phyloP scores from a whole-genome alignment of 2,113 vertebrate species.

The Circaetus cinerascens region DNA sequence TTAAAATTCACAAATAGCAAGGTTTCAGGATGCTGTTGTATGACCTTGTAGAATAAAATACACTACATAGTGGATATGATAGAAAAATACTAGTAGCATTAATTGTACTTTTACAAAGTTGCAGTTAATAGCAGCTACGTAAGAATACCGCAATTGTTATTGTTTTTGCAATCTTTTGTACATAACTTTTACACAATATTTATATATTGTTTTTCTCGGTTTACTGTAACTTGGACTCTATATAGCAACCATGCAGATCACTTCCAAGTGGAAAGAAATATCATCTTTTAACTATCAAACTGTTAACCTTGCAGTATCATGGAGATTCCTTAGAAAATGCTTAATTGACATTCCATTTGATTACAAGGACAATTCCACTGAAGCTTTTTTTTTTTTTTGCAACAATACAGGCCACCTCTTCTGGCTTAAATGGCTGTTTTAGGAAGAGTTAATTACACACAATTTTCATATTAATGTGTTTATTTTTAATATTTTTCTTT shows the following conservation, averaged over 20 bases:
- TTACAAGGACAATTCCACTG: neutral
- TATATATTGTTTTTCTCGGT: neutral
- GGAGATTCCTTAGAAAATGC: neutral
- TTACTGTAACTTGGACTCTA: neutral
- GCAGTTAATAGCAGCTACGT: neutral
- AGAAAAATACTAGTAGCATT: neutral
- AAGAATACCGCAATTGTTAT: neutral
- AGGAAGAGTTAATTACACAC: neutral
- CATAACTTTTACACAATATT: neutral
- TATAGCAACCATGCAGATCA: neutral
- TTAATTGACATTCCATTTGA: neutral
- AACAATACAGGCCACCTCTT: neutral
- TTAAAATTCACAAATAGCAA: neutral
- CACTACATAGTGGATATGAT: neutral
- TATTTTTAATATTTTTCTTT: neutral
- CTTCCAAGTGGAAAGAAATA: neutral
- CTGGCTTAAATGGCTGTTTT: neutral
- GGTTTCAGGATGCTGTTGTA: neutral
- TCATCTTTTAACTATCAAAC: neutral
- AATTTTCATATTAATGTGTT: neutral
- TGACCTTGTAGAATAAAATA: neutral
- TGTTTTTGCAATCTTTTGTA: neutral
- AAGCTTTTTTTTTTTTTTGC: neutral
- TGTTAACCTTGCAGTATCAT: neutral
- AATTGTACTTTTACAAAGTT: neutral